Conservation (phyloP, 2,797 vertebrate genomes). For the Masticophis lateralis region DNA sequence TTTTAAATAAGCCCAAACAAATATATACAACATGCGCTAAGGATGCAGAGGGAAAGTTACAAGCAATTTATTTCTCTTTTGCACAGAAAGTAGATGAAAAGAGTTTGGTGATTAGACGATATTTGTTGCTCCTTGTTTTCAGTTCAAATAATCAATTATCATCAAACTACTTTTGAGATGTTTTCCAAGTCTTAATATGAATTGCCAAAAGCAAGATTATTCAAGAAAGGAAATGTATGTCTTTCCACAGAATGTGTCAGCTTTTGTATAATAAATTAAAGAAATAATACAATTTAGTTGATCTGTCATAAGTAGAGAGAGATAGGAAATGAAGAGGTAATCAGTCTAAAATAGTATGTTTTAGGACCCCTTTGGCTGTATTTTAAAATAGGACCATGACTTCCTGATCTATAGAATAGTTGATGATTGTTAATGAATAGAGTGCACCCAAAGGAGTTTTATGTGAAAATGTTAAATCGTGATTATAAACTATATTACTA, state of each 20-base stretch:
- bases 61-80: background rate
- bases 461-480: background rate
- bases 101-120: background rate
- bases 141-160: background rate
- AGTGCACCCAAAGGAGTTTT: background rate
- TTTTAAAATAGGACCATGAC: background rate
- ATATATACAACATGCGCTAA: background rate
- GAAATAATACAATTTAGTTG: background rate
- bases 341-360: background rate
- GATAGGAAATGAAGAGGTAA: background rate
- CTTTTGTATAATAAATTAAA: background rate
- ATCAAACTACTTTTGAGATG: background rate
- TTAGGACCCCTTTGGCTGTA: background rate
- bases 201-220: background rate
- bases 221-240: background rate
- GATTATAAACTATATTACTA: background rate
- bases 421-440: background rate
- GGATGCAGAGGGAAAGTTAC: background rate
- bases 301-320: background rate
- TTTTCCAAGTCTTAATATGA: background rate
- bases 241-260: background rate
- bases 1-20: background rate
- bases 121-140: background rate
- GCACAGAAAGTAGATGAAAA: background rate
- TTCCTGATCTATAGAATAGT: background rate